Evolutionary conservation across 2,888 invertebrate genomes (phyloP), one percentile per base, ranked within the genome.

Genomic region (Stenotaenia linearis): DNA sequence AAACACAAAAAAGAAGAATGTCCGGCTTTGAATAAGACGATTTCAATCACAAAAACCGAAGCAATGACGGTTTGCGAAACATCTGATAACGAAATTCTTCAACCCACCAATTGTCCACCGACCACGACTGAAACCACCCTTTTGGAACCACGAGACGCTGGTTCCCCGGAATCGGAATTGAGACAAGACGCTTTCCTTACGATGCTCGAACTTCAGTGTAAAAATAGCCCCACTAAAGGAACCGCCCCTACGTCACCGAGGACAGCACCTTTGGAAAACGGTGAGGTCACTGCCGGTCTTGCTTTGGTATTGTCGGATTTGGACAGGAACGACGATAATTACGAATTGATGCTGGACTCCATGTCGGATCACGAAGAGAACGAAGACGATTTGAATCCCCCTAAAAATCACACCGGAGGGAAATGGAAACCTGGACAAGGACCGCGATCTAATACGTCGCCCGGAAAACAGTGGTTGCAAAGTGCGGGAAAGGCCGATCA

Each of bases 151-250:
- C 40, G 40, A 40, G 40, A 40, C 40, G 40, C 15, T 40, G 12
- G 85, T 3, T 76, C 45, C 5, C 89, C 88, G 78, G 88, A 89
- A 1, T 91, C 91, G 83, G 89, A 89, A 77, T 87, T 93, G 4
- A 93, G 92, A 81, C 94, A 94, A 0, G 93, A 93, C 84, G 92
- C 94, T 5, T 96, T 96, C 86, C 96, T 96, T 84, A 93, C 92
- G 45, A 93, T 93, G 0, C 86, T 96, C 61, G 87, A 86, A 81
- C 84, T 87, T 15, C 86, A 86, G 82, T 85, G 86, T 80, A 78
- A 78, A 50, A 75, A 75, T 12, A 23, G 28, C 12, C 69, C 69
- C 7, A 21, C 69, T 12, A 75, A 75, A 75, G 75, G n/a, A 4
- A n/a, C 69, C 28, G 21, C 69, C 18, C 30, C 18, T 5, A 12